Evolutionary conservation across 2,888 invertebrate genomes (phyloP), one percentile per base, ranked within the genome.

Genomic region (Penaeus monodon): DNA sequence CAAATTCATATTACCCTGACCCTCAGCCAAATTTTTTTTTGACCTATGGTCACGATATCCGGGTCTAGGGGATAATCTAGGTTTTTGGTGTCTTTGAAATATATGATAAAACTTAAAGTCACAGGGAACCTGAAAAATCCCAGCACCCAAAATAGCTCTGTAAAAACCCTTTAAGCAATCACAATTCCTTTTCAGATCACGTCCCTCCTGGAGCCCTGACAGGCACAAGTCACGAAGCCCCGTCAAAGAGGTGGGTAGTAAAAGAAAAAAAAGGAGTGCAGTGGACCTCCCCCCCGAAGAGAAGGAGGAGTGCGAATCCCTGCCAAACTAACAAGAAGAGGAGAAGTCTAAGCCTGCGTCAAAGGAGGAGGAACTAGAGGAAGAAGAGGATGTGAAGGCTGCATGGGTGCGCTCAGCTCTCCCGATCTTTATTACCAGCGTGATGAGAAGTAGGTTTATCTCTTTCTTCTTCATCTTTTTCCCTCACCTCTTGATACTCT

Each of bases 371-470:
- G 76, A 64, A 24, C 73, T 86, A n/a, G 83, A 88, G 38, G 88
- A 89, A 44, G 80, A 90, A 29, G 90, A 90, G 27, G 89, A 88
- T 49, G 90, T 86, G 49, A 89, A 88, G 44, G 78, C 87, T 33
- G 74, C 91, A n/a, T 98, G 98, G 97, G 96, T 96, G 63, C 94
- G 98, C 88, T 96, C 97, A 80, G 97, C 98, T 0, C 98, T 8
- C 97, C 97, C 0, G 98, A 98, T 92, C 94, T 97, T 6, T 98
- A 96, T 92, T 98, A 98, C 91, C 93, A 93, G 57, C 93, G 95
- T 87, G 93, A 94, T 90, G 94, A 95, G 24, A 93, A 92, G 91
- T 92, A 90, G 90, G 91, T 84, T 68, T 29, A 68, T 29, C 27
- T n/a, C 17, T 68, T 49, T 14, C n/a, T 38, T 44, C 24, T 57